These are phyloP conservation scores for Lucifuga dentata DNA, from an alignment of 2,113 vertebrate species.

Conservation along the genomic window DNA sequence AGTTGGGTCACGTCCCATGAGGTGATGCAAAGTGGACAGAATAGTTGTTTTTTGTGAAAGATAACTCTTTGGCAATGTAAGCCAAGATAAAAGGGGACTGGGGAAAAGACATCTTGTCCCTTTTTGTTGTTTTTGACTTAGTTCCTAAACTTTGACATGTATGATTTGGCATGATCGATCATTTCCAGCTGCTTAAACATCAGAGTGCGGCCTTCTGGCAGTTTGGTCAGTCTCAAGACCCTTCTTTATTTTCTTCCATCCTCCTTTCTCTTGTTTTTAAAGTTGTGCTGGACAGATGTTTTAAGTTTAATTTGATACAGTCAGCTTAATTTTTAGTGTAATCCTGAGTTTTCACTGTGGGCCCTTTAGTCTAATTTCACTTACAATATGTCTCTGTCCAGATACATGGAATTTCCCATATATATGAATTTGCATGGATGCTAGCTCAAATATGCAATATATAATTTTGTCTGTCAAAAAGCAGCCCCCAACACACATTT, in stretches of 20 bases:
- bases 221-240: conserved; percentile 1
- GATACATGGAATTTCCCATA: too few relatives aligned
- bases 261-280: conserved; percentile 3
- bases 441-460: too few relatives aligned
- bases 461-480: too few relatives aligned
- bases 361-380: neutral
- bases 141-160: conserved; percentile 13
- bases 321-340: neutral
- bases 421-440: too few relatives aligned
- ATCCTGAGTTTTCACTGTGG: neutral
- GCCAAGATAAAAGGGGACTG: neutral
- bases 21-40: neutral
- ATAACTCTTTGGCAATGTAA: neutral
- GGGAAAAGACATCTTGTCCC: neutral
- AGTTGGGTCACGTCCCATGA: neutral
- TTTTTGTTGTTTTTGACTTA: conserved; percentile 13
- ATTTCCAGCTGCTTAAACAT: conserved; percentile 44
- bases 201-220: neutral
- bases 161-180: conserved; percentile 8
- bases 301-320: neutral
- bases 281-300: conserved; percentile 10
- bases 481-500: too few relatives aligned
- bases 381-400: too few relatives aligned
- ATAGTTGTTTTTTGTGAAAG: neutral
- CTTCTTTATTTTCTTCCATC: neutral